Percentiles rank a stretch among this genome's conserved stretches.
Conservation (phyloP, 2,888 invertebrate species). For the Himalopsyche anomala region DNA sequence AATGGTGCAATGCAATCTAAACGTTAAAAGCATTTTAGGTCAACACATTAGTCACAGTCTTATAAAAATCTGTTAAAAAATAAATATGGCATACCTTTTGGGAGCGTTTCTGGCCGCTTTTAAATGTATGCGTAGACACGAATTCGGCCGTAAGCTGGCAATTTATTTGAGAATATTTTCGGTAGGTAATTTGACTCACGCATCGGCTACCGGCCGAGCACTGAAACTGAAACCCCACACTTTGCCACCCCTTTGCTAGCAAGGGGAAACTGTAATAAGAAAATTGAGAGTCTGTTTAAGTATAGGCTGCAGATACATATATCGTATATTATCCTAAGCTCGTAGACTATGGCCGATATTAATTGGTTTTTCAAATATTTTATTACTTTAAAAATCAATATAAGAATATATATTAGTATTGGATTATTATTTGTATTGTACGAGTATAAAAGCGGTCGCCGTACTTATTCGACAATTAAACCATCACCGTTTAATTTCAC, state of each 20-base stretch:
- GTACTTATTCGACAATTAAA: too few species aligned
- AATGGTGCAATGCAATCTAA: constrained; percentile 14
- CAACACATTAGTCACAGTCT: constrained; percentile 11
- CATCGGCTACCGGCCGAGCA: constrained; percentile 61
- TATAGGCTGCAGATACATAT: constrained; percentile 68
- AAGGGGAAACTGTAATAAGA: constrained; percentile 31
- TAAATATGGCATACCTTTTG: constrained; percentile 23
- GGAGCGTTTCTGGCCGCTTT: constrained; percentile 28
- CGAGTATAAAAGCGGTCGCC: too few species aligned
- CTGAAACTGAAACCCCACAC: constrained; percentile 69
- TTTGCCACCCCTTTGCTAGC: constrained; percentile 74
- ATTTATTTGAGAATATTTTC: constrained; percentile 66
- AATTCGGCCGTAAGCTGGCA: constrained; percentile 65
- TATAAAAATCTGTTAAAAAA: constrained; percentile 31
- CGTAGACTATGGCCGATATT: too few species aligned
- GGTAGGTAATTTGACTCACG: constrained; percentile 65
- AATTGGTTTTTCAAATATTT: too few species aligned
- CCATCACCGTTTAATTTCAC: too few species aligned
- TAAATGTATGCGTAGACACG: constrained; percentile 65
- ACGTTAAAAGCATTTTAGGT: constrained; percentile 19
- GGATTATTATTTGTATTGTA: too few species aligned
- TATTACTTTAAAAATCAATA: too few species aligned
- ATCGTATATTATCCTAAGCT: too few species aligned
- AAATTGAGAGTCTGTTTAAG: constrained; percentile 75
- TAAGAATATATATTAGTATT: too few species aligned